These are phyloP conservation scores for Meganola albula DNA, from an alignment of 2,888 invertebrate genomes.

Conservation along the genomic window DNA sequence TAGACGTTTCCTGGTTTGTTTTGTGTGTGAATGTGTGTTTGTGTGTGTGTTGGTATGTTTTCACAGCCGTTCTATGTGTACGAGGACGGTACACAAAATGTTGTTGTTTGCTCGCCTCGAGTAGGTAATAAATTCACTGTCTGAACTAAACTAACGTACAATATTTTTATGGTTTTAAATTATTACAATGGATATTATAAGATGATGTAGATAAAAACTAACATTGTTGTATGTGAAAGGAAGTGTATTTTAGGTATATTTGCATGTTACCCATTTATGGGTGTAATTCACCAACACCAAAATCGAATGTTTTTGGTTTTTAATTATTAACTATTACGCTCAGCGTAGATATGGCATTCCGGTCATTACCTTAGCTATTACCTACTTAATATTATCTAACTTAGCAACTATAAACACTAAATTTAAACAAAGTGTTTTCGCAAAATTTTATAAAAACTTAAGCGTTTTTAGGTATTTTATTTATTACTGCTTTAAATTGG, in stretches of 20 bases:
- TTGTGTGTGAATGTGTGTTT: conserved; percentile 53
- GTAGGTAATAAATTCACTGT: conserved; percentile 63
- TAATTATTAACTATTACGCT: no score
- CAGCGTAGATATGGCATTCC: no score
- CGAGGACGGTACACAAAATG: conserved; percentile 69
- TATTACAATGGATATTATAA: conserved; percentile 22
- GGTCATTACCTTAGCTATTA: no score
- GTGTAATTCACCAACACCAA: background rate
- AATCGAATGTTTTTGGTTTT: no score
- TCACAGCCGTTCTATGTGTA: conserved; percentile 65
- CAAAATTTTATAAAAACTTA: no score
- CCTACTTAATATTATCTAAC: no score
- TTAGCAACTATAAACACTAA: no score
- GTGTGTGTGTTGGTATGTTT: conserved; percentile 57
- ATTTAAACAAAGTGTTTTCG: no score
- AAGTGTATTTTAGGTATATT: conserved; percentile 11
- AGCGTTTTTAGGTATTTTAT: no score
- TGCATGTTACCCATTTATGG: background rate
- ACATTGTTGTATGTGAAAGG: conserved; percentile 26
- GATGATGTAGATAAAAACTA: conserved; percentile 15
- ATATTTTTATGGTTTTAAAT: conserved; percentile 36
- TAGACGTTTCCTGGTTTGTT: conserved; percentile 79
- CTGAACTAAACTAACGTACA: conserved; percentile 30
- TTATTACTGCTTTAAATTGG: no score
- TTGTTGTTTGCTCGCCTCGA: conserved; percentile 63